phyloP scores from a whole-genome alignment of 2,113 vertebrate genomes.

The Cyanocitta stelleri region DNA sequence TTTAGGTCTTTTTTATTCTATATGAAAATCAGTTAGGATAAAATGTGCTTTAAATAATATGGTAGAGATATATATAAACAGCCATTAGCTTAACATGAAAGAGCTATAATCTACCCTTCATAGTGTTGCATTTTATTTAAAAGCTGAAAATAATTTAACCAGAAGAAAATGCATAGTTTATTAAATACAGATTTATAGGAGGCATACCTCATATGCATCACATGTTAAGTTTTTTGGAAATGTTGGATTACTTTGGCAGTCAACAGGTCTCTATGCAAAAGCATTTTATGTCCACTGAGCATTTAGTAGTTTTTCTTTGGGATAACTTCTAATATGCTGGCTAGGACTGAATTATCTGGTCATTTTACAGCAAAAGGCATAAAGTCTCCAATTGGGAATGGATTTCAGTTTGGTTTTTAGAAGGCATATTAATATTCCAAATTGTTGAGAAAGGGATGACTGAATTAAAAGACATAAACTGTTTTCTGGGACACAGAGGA shows the following conservation, averaged over 20 bases:
- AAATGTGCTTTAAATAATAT: not conserved
- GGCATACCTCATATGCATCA: not conserved
- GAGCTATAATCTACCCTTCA: not conserved
- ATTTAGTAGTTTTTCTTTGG: not conserved
- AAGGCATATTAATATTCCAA: not conserved
- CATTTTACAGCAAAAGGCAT: not conserved
- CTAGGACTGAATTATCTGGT: not conserved
- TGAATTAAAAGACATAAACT: not conserved
- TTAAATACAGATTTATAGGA: not conserved
- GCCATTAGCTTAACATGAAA: not conserved
- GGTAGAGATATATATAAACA: not conserved
- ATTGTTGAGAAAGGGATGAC: not conserved
- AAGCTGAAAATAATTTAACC: not conserved
- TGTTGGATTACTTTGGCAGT: conserved; percentile 12
- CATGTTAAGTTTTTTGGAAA: not conserved
- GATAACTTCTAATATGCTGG: not conserved
- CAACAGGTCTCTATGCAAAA: not conserved
- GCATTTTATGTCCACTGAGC: not conserved
- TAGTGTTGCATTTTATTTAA: not conserved
- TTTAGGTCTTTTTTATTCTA: not conserved
- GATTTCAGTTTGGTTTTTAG: not conserved
- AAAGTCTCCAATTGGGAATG: not conserved
- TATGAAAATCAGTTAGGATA: not conserved
- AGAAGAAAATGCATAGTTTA: not conserved
- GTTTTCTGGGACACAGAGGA: not conserved